These are phyloP conservation scores for Phylloscopus collybita DNA, from an alignment of 2,797 vertebrate genomes.

Conservation along the genomic window DNA sequence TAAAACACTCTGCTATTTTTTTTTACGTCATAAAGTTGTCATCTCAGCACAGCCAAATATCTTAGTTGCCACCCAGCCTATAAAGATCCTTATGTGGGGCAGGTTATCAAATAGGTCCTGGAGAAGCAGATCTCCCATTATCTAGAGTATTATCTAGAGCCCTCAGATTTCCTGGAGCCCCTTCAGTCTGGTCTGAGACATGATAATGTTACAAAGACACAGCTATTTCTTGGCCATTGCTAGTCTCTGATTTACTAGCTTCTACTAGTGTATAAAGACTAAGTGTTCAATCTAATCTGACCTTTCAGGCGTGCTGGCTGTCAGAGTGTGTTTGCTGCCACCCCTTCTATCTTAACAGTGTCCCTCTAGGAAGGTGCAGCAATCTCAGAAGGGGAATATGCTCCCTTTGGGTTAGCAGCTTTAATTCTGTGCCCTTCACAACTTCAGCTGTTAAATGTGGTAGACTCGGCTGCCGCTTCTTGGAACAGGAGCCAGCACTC, in stretches of 20 bases:
- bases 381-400: neutral
- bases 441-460: neutral
- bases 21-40: conserved; percentile 63
- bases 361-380: neutral
- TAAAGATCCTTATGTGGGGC: conserved; percentile 43
- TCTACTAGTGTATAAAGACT: conserved; percentile 57
- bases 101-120: conserved; percentile 58
- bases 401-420: neutral
- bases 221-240: conserved; percentile 34
- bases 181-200: conserved; percentile 51
- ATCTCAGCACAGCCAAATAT: conserved; percentile 31
- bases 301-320: conserved; percentile 40
- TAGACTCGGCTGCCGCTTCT: neutral
- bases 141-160: conserved; percentile 66
- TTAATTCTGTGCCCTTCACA: neutral
- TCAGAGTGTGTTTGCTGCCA: conserved; percentile 24
- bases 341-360: neutral
- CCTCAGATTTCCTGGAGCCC: conserved; percentile 67
- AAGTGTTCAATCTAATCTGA: conserved; percentile 60
- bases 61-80: conserved; percentile 30
- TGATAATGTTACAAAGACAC: conserved; percentile 33
- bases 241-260: conserved; percentile 60
- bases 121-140: conserved; percentile 47
- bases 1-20: conserved; percentile 30
- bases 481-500: neutral